Evolutionary conservation across 2,888 invertebrate genomes (phyloP).

Genomic region (Eretmocerus hayati): DNA sequence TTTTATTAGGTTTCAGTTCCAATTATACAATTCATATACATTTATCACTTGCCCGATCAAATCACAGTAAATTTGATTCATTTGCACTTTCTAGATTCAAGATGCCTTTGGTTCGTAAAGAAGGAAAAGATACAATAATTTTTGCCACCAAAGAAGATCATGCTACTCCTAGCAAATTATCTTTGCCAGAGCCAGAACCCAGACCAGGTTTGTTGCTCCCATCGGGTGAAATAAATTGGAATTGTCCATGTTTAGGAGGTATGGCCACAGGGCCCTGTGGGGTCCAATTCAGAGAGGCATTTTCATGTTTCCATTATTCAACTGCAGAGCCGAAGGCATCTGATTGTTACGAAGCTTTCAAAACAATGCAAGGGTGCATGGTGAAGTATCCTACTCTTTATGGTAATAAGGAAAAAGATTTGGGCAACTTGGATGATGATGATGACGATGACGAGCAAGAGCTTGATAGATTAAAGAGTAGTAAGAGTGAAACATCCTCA

Average conservation of each 20-base stretch:
- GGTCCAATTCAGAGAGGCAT: slow-evolving; percentile 85
- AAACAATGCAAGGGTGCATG: slow-evolving; percentile 88
- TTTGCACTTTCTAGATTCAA: slow-evolving; percentile 10
- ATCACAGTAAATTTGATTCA: background rate
- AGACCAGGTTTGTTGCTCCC: slow-evolving; percentile 74
- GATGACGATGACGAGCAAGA: background rate
- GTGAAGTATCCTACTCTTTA: slow-evolving; percentile 78
- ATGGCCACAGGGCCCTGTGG: slow-evolving; percentile 97
- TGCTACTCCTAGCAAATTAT: slow-evolving; percentile 61
- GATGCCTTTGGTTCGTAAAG: slow-evolving; percentile 40
- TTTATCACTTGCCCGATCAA: too few species aligned
- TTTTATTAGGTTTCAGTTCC: too few species aligned
- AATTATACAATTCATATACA: too few species aligned
- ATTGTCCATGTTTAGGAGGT: slow-evolving; percentile 94
- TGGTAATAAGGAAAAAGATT: slow-evolving; percentile 59
- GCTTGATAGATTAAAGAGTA: background rate
- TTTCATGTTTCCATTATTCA: slow-evolving; percentile 91
- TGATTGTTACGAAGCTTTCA: slow-evolving; percentile 86
- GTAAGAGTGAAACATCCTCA: background rate
- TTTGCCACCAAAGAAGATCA: slow-evolving; percentile 78
- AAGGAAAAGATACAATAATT: slow-evolving; percentile 75
- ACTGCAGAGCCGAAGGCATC: slow-evolving; percentile 85
- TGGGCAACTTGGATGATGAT: slow-evolving; percentile 51
- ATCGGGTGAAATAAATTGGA: slow-evolving; percentile 92
- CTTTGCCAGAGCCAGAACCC: slow-evolving; percentile 65